Evolutionary conservation across 2,113 vertebrate genomes (phyloP).

Genomic region (Onychostoma macrolepis): DNA sequence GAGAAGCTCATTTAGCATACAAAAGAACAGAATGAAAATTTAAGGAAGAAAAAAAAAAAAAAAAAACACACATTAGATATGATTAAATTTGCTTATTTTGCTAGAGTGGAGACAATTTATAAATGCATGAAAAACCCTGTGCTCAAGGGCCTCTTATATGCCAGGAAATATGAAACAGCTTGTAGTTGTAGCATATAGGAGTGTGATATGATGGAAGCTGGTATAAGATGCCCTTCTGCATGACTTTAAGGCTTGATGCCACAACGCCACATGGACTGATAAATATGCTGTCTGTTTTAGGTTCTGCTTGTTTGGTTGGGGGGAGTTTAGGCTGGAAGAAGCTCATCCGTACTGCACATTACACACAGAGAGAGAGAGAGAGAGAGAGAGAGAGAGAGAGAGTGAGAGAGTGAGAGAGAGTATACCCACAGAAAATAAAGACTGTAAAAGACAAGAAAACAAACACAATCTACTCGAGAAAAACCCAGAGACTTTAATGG

Average conservation of each 20-base stretch:
- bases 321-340: constrained; percentile 38
- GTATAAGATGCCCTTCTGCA: constrained; percentile 12
- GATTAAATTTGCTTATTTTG: not conserved
- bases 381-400: constrained; percentile 35
- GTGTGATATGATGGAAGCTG: constrained; percentile 8
- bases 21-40: not conserved
- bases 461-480: not conserved
- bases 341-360: constrained; percentile 41
- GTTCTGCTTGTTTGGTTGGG: constrained; percentile 53
- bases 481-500: not conserved
- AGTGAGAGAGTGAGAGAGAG: too few relatives aligned
- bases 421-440: not conserved
- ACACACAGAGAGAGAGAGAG: not conserved
- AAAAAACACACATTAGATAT: not conserved
- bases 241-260: constrained; percentile 50
- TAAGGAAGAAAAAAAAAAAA: rapidly evolving
- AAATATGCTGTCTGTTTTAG: constrained; percentile 38
- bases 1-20: constrained; percentile 3
- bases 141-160: not conserved
- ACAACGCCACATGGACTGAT: constrained; percentile 56
- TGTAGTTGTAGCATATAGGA: constrained; percentile 19
- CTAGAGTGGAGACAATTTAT: not conserved
- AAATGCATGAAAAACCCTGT: not conserved
- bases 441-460: not conserved
- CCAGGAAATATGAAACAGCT: constrained; percentile 45